A percentile compares a stretch with the other conserved stretches of the same genome.
These are phyloP conservation scores for Dasyurus viverrinus DNA, from an alignment of 2,113 vertebrate species.

Conservation along the genomic window DNA sequence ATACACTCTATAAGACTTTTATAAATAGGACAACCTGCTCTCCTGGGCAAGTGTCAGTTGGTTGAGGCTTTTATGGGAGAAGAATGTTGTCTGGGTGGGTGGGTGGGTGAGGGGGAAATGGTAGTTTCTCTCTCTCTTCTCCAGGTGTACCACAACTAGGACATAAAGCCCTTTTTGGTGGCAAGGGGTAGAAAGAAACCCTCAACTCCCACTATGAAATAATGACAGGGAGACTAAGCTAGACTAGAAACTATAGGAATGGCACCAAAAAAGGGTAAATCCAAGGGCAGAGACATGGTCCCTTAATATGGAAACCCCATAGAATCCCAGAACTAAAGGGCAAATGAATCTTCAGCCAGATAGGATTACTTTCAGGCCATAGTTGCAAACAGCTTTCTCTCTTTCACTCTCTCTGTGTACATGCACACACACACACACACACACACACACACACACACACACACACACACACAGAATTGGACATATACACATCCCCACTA, in stretches of 20 bases:
- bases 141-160: conserved; percentile 6
- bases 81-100: not conserved
- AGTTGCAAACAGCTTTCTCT: conserved; percentile 2
- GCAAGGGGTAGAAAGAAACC: not conserved
- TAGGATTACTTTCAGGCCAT: not conserved
- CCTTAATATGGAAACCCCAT: not conserved
- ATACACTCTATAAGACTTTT: conserved; percentile 72
- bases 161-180: not conserved
- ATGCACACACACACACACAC: not conserved
- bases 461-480: not conserved
- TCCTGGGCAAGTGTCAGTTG: not conserved
- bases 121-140: not conserved
- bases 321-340: conserved; percentile 15
- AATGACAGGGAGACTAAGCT: conserved; percentile 68
- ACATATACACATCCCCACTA: not conserved
- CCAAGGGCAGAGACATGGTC: conserved; percentile 35
- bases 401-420: not conserved
- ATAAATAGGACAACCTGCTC: not conserved
- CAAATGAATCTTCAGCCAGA: conserved; percentile 2
- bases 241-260: conserved; percentile 63
- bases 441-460: not conserved
- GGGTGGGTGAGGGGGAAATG: no score
- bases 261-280: conserved; percentile 32
- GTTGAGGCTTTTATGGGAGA: not conserved
- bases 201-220: conserved; percentile 9